Conservation (phyloP, 1,140 invertebrate species). For the Leptinotarsa lineolata region DNA sequence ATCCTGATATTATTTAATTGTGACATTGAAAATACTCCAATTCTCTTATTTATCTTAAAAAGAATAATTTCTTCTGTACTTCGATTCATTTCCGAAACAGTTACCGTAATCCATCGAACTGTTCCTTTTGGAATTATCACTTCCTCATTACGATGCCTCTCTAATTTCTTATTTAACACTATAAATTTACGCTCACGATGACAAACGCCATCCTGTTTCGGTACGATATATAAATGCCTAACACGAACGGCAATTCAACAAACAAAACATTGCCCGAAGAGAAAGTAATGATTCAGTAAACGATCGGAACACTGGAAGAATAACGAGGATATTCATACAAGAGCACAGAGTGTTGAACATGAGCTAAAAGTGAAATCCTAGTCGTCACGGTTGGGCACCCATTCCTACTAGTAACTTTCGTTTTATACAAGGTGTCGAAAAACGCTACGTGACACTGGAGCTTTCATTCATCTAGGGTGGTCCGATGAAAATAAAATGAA, state of each 20-base stretch:
- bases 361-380: neutral
- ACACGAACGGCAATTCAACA: neutral
- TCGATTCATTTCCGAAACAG: too few species aligned
- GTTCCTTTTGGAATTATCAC: neutral
- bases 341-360: neutral
- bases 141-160: neutral
- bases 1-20: too few species aligned
- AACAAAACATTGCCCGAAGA: neutral
- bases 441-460: neutral
- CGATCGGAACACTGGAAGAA: neutral
- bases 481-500: too few species aligned
- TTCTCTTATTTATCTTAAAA: too few species aligned
- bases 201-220: neutral
- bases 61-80: too few species aligned
- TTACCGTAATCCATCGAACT: neutral
- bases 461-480: too few species aligned
- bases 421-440: neutral
- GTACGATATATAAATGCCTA: neutral
- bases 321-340: neutral
- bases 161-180: neutral
- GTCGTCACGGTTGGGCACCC: neutral
- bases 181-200: neutral
- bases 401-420: slow-evolving; percentile 1
- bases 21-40: too few species aligned
- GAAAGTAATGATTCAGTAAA: neutral